phyloP scores from a whole-genome alignment of 2,797 vertebrate genomes.

The Notolabrus celidotus region DNA sequence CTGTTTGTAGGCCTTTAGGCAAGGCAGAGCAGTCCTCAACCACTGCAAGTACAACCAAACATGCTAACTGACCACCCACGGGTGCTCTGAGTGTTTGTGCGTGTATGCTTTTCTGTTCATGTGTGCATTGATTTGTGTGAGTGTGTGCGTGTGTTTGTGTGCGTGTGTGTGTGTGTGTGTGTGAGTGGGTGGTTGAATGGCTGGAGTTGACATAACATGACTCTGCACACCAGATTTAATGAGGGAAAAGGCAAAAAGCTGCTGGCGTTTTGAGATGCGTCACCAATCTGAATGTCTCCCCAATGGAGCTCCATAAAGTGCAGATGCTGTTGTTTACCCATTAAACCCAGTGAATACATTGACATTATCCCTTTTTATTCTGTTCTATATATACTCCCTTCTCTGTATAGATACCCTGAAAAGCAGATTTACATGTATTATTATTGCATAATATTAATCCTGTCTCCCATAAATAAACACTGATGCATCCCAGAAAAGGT shows the following conservation, averaged over 20 bases:
- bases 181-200: conserved; percentile 42
- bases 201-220: conserved; percentile 57
- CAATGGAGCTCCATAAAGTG: conserved; percentile 11
- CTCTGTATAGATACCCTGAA: conserved; percentile 9
- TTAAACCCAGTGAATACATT: conserved; percentile 16
- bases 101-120: neutral
- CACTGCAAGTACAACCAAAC: conserved; percentile 40
- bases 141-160: conserved; percentile 11
- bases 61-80: conserved; percentile 46
- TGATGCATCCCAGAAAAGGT: neutral
- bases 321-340: conserved; percentile 40
- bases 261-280: conserved; percentile 40
- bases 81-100: conserved; percentile 24
- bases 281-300: conserved; percentile 35
- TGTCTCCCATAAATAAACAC: conserved; percentile 21
- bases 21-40: conserved; percentile 35
- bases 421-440: conserved; percentile 42
- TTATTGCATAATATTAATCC: conserved; percentile 31
- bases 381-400: conserved; percentile 8
- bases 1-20: conserved; percentile 33
- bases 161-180: conserved; percentile 3
- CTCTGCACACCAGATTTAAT: conserved; percentile 64
- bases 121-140: neutral
- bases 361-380: conserved; percentile 26
- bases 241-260: conserved; percentile 55